Conservation (phyloP, 2,113 vertebrate genomes). For the Hipposideros armiger region DNA sequence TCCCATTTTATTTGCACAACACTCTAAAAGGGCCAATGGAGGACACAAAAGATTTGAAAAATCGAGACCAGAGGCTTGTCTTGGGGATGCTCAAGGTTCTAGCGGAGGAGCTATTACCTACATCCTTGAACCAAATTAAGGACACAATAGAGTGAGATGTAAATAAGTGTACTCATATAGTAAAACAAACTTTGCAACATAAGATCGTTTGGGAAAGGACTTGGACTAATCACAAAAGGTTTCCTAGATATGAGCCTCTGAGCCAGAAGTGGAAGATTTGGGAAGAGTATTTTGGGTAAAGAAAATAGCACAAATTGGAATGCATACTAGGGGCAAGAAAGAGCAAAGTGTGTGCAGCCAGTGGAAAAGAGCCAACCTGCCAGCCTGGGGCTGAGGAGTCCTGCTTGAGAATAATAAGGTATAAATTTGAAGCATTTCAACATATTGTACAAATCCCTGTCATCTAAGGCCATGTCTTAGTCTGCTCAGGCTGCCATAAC, state of each 20-base stretch:
- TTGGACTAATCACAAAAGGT: not conserved
- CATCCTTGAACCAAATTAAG: not conserved
- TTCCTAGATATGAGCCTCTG: not conserved
- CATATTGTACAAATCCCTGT: not conserved
- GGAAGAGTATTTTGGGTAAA: slow-evolving; percentile 35
- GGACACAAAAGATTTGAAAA: slow-evolving; percentile 41
- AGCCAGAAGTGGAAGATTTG: slow-evolving; percentile 24
- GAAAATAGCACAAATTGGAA: not conserved
- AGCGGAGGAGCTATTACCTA: not conserved
- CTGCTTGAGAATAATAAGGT: not conserved
- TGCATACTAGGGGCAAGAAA: not conserved
- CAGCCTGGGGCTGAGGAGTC: not conserved
- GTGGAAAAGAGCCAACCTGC: not conserved
- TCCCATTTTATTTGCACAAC: slow-evolving; percentile 39
- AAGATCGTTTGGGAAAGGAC: not conserved
- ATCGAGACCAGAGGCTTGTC: not conserved
- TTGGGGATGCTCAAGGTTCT: not conserved
- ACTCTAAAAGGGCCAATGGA: not conserved
- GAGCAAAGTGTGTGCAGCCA: not conserved
- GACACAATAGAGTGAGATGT: not conserved
- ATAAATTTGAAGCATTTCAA: slow-evolving; percentile 19
- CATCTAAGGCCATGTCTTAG: slow-evolving; percentile 9
- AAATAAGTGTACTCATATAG: not conserved
- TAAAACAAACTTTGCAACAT: not conserved
- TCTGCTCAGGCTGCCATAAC: not conserved